These are phyloP conservation scores for Betta splendens DNA, from an alignment of 2,797 vertebrate genomes.

Conservation along the genomic window DNA sequence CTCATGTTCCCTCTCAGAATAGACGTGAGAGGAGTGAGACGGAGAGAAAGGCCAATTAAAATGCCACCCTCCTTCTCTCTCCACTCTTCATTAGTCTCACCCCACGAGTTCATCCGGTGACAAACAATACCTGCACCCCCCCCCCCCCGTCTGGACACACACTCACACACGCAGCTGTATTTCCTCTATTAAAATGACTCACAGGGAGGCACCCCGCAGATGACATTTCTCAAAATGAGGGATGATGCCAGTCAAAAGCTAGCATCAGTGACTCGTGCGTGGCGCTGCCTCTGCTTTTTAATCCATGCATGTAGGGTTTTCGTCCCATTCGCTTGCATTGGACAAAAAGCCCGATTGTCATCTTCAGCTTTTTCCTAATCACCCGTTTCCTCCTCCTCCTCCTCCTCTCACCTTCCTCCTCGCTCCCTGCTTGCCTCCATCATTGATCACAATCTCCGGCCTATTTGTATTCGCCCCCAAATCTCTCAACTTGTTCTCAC, in stretches of 20 bases:
- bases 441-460: conserved; percentile 61
- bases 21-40: conserved; percentile 33
- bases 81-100: conserved; percentile 78
- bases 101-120: conserved; percentile 77
- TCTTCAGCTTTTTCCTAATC: conserved; percentile 49
- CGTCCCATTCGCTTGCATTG: conserved; percentile 24
- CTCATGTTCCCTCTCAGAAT: conserved; percentile 35
- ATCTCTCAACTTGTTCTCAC: conserved; percentile 39
- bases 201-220: conserved; percentile 67
- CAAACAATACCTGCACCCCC: conserved; percentile 75
- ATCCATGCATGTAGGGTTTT: conserved; percentile 36
- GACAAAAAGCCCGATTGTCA: conserved; percentile 45
- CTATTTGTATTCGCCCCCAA: conserved; percentile 67
- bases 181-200: conserved; percentile 78
- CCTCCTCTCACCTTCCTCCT: conserved; percentile 30
- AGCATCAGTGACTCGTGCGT: conserved; percentile 52
- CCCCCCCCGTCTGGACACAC: conserved; percentile 42
- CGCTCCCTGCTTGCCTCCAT: conserved; percentile 17
- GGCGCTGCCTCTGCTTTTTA: conserved; percentile 45
- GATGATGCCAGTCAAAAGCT: conserved; percentile 73
- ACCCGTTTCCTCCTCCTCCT: conserved; percentile 17
- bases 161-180: conserved; percentile 62
- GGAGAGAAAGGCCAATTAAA: conserved; percentile 72
- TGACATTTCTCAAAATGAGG: conserved; percentile 77
- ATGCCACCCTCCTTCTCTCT: conserved; percentile 74